Evolutionary conservation across 2,797 vertebrate species (phyloP), one percentile per base, ranked within the genome.

Genomic region (Cygnus olor): DNA sequence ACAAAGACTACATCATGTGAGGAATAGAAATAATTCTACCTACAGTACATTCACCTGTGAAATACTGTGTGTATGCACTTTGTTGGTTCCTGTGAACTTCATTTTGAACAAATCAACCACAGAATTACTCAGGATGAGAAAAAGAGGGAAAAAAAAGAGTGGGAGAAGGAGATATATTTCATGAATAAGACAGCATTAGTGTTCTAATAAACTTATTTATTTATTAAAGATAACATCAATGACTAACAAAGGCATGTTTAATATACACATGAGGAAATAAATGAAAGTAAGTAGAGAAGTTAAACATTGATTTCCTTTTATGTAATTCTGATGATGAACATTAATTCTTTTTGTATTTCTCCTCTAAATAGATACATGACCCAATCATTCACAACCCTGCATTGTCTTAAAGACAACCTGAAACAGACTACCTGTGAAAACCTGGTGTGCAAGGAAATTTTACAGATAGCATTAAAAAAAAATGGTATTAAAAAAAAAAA

Each of bases 251-350:
- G 56, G 40, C 49, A 21, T 61, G 69, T 80, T 81, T 89, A 87
- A 57, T 38, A 53, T 21, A 68, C 58, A 68, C 58, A 65, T 56
- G 70, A 84, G 45, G 38, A 90, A 87, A 89, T 88, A 85, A 94
- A 94, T 30, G n/a, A 90, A 93, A 91, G 79, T 76, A 85, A 87
- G 34, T 86, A 56, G 63, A 72, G 74, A 73, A 82, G 34, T 10
- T 82, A 94, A 96, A 82, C 22, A 85, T 64, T 66, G 14, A 80
- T 94, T 77, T 77, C 38, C 14, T 93, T 88, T 82, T 90, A 87
- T 63, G 38, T 19, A 85, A 77, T 68, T 81, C 66, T 71, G n/a
- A 27, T 73, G 64, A 76, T 57, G 5, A 90, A 14, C 11, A 56
- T 56, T 79, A 53, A 91, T 71, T 88, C 38, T 30, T 79, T 70